Percentiles rank a stretch among this genome's conserved stretches.
These are phyloP conservation scores for Julus scandinavius DNA, from an alignment of 2,888 invertebrate genomes.

Conservation along the genomic window DNA sequence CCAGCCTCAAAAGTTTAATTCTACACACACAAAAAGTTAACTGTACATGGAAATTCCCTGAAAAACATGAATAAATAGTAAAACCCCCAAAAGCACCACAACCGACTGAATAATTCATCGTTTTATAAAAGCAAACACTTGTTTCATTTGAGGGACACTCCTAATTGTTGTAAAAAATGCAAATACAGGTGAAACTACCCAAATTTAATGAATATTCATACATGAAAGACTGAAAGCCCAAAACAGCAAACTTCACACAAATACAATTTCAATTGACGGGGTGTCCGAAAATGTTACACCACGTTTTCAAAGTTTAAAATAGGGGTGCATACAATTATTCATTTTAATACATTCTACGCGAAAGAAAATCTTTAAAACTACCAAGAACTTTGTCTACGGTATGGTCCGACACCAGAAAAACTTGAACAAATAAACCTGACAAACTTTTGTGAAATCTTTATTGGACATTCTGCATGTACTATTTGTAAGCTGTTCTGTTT, in stretches of 20 bases:
- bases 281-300: background rate
- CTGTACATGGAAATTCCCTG: background rate
- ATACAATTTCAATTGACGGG: background rate
- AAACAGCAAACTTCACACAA: background rate
- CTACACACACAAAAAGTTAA: background rate
- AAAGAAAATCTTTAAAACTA: too few relatives aligned
- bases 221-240: background rate
- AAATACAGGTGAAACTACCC: background rate
- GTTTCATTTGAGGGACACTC: background rate
- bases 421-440: background rate
- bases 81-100: background rate
- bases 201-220: background rate
- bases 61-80: background rate
- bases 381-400: too few relatives aligned
- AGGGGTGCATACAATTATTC: too few relatives aligned
- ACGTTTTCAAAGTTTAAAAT: background rate
- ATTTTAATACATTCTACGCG: too few relatives aligned
- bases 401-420: background rate
- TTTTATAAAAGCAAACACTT: slow-evolving; percentile 30
- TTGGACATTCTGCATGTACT: background rate
- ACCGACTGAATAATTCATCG: background rate
- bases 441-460: background rate
- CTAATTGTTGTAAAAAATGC: background rate
- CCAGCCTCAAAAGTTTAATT: background rate
- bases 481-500: background rate